Conservation (phyloP, 2,113 vertebrate species). For the Microtus montanus region DNA sequence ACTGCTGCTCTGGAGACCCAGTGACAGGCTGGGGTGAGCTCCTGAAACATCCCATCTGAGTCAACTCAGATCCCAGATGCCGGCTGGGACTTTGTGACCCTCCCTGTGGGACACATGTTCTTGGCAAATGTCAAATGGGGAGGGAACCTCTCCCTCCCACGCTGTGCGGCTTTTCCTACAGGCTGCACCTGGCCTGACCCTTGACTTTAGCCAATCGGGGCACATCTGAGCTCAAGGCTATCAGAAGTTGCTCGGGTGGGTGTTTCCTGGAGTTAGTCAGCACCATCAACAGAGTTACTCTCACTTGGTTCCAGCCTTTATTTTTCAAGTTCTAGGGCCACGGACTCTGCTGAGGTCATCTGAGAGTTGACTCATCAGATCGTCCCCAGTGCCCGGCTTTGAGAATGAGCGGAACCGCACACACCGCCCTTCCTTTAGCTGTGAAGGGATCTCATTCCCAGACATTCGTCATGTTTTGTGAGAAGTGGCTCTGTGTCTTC, state of each 20-base stretch:
- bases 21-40: accelerated
- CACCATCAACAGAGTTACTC: not conserved
- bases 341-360: conserved; percentile 18
- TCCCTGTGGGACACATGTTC: accelerated
- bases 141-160: not conserved
- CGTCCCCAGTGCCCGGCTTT: not conserved
- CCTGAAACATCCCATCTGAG: not conserved
- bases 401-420: not conserved
- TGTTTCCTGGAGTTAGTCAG: not conserved
- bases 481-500: accelerated
- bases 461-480: accelerated
- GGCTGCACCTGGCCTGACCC: not conserved
- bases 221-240: not conserved
- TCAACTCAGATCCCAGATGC: not conserved
- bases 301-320: not conserved
- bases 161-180: not conserved
- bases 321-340: not conserved
- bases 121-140: not conserved
- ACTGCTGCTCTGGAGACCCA: not conserved
- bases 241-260: not conserved
- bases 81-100: not conserved
- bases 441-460: not conserved
- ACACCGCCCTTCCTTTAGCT: not conserved
- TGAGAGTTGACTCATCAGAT: not conserved
- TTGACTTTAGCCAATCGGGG: not conserved